Conservation (phyloP, 2,888 invertebrate genomes). For the Andricus curvator region DNA sequence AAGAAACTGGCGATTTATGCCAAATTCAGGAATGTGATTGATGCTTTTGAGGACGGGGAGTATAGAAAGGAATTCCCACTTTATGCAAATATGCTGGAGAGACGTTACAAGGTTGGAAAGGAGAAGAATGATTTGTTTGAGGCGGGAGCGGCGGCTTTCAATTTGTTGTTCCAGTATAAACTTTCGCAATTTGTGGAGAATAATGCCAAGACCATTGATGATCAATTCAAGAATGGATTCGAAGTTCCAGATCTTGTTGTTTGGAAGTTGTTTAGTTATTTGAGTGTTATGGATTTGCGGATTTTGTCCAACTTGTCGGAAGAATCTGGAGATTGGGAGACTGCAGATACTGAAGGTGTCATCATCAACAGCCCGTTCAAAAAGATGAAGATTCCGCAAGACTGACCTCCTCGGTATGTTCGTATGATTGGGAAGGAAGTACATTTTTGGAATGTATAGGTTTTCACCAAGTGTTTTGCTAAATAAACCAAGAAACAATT, state of each 20-base stretch:
- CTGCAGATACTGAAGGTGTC: not conserved
- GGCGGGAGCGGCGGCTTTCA: not conserved
- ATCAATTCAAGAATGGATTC: not conserved
- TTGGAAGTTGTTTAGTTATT: not conserved
- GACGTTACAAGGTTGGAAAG: not conserved
- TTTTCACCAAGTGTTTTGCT: no score
- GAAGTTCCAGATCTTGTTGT: not conserved
- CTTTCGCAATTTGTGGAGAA: not conserved
- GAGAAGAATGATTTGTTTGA: not conserved
- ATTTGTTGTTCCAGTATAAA: not conserved
- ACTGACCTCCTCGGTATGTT: no score
- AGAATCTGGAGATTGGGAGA: not conserved
- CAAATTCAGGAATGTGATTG: not conserved
- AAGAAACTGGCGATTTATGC: not conserved
- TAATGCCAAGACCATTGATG: not conserved
- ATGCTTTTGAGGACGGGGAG: not conserved
- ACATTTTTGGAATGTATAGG: no score
- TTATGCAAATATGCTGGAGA: not conserved
- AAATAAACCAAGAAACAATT: no score
- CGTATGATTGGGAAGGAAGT: no score
- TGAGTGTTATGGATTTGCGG: not conserved
- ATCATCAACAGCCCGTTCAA: no score
- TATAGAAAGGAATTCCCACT: not conserved
- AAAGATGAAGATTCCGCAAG: no score
- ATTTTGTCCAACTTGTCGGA: not conserved